phyloP scores from a whole-genome alignment of 2,888 invertebrate genomes.

The Mylabris sibirica region DNA sequence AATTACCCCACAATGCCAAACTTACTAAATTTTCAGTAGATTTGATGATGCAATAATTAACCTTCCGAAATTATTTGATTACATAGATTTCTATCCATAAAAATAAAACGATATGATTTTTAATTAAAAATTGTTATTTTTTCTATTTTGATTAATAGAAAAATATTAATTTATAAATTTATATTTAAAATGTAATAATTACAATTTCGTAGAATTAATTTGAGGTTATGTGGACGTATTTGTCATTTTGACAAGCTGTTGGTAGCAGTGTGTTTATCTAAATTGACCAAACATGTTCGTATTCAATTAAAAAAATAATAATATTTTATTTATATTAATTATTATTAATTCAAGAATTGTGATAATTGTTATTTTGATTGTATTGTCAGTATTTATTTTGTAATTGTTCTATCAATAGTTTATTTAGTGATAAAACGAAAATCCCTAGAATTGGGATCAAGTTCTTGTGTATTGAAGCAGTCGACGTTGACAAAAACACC shows the following conservation, averaged over 20 bases:
- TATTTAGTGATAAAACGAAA: constrained; percentile 7
- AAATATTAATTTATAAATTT: too few relatives aligned
- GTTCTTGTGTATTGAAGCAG: background rate
- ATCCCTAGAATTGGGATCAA: background rate
- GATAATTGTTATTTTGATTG: background rate
- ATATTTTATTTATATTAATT: too few relatives aligned
- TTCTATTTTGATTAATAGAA: too few relatives aligned
- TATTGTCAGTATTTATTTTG: background rate
- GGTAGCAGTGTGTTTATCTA: background rate
- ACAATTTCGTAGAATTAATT: background rate
- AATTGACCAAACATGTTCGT: background rate
- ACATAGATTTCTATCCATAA: too few relatives aligned
- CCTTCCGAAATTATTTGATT: too few relatives aligned
- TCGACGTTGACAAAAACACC: constrained; percentile 12
- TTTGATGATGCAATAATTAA: too few relatives aligned
- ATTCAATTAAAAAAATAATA: too few relatives aligned
- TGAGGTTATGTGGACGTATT: background rate
- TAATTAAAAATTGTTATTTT: too few relatives aligned
- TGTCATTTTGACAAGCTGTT: background rate
- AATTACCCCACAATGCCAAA: too few relatives aligned
- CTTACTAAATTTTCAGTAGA: too few relatives aligned
- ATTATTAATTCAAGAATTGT: constrained; percentile 14
- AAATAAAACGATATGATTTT: too few relatives aligned
- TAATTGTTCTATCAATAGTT: constrained; percentile 5
- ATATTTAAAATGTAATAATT: too few relatives aligned